Evolutionary conservation across 2,888 invertebrate genomes (phyloP).

Genomic region (Neoaliturus tenellus): DNA sequence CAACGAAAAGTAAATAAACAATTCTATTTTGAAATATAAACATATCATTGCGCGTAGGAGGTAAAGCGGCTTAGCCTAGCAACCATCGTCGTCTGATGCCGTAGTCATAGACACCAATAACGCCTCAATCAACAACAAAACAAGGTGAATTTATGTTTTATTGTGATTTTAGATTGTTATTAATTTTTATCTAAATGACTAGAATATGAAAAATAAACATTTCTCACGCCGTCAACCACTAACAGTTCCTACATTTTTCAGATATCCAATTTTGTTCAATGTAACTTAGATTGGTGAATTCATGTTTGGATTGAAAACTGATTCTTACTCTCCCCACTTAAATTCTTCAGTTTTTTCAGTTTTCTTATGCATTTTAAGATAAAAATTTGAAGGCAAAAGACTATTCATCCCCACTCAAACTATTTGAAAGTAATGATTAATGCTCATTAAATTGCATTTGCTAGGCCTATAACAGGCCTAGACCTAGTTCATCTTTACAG

Average conservation of each 20-base stretch:
- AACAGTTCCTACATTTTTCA: not conserved
- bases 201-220: not conserved
- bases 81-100: conserved; percentile 66
- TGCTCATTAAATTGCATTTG: too few species aligned
- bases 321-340: too few species aligned
- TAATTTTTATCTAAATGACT: not conserved
- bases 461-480: too few species aligned
- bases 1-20: not conserved
- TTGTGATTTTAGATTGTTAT: conserved; percentile 6
- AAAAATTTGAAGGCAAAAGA: too few species aligned
- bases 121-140: conserved; percentile 65
- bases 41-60: conserved; percentile 49
- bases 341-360: too few species aligned
- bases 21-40: not conserved
- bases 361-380: too few species aligned
- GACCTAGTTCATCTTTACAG: too few species aligned
- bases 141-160: conserved; percentile 57
- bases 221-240: not conserved
- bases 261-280: not conserved
- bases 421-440: too few species aligned
- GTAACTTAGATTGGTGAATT: not conserved
- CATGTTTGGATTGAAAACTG: not conserved
- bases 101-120: conserved; percentile 68
- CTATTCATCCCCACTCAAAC: too few species aligned
- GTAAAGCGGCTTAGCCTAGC: conserved; percentile 63